Conservation (phyloP, 2,888 invertebrate genomes). For the Chrysomela aeneicollis region DNA sequence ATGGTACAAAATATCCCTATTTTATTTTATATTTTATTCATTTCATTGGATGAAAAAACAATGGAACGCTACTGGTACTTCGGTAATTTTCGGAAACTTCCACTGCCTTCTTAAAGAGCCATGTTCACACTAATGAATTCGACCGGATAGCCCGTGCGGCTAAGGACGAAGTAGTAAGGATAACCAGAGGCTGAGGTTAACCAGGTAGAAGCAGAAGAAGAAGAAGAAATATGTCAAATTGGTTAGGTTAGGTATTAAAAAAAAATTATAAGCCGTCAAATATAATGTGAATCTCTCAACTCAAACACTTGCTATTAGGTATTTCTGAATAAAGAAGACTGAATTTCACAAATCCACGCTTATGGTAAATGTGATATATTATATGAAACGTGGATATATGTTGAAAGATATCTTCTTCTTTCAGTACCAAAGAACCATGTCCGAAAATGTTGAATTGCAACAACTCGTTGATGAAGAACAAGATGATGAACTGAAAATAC, state of each 20-base stretch:
- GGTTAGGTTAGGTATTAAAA: background rate
- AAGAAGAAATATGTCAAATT: background rate
- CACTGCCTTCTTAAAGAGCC: too few relatives aligned
- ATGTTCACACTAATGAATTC: too few relatives aligned
- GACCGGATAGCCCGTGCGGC: too few relatives aligned
- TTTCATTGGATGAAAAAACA: too few relatives aligned
- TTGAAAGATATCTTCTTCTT: background rate
- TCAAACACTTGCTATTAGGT: constrained; percentile 16
- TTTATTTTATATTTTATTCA: too few relatives aligned
- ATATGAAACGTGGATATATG: background rate
- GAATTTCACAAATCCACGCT: constrained; percentile 24
- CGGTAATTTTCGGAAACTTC: too few relatives aligned
- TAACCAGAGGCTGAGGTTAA: too few relatives aligned
- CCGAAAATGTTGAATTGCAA: constrained; percentile 81
- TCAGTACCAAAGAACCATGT: constrained; percentile 63
- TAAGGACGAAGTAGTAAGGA: too few relatives aligned
- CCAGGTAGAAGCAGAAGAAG: background rate
- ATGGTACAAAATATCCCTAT: too few relatives aligned
- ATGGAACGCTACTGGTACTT: too few relatives aligned
- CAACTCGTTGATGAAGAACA: constrained; percentile 74
- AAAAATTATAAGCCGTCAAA: constrained; percentile 1
- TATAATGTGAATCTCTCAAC: too few relatives aligned
- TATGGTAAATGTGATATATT: constrained; percentile 7
- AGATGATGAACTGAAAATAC: constrained; percentile 56
- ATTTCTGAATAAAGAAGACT: constrained; percentile 38